Percentiles rank a stretch among this genome's conserved stretches.
phyloP scores from a whole-genome alignment of 2,113 vertebrate species.

The Cyanoderma ruficeps region DNA sequence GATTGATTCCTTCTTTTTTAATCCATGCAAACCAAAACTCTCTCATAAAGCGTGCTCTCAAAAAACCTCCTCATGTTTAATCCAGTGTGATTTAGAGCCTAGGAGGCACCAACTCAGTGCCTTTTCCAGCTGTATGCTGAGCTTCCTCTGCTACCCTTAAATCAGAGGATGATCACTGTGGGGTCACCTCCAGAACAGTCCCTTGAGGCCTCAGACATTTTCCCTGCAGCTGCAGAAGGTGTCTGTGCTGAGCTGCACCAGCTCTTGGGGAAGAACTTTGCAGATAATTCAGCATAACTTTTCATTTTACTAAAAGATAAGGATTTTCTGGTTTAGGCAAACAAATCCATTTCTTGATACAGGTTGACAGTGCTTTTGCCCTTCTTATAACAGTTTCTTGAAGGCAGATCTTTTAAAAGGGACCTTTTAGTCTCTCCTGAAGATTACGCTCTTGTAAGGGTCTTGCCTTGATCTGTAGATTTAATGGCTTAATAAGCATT shows the following conservation, averaged over 20 bases:
- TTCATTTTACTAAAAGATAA: background rate
- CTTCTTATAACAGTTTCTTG: background rate
- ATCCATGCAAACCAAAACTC: background rate
- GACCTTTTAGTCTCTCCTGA: background rate
- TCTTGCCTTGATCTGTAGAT: slow-evolving; percentile 34
- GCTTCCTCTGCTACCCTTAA: background rate
- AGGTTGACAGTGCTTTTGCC: background rate
- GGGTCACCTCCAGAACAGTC: background rate
- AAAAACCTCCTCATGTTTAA: background rate
- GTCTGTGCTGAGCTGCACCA: background rate
- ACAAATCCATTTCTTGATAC: background rate
- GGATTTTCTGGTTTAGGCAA: background rate
- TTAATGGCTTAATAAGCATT: slow-evolving; percentile 56
- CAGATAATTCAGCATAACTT: background rate
- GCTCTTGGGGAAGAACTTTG: background rate
- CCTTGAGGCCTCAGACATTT: background rate
- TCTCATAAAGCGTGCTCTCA: background rate
- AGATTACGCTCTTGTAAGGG: background rate
- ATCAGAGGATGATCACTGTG: background rate
- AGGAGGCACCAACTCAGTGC: background rate
- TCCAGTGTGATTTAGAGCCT: background rate
- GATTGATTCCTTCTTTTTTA: background rate
- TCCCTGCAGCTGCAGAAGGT: background rate
- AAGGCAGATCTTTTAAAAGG: slow-evolving; percentile 21
- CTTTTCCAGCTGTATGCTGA: background rate